Evolutionary conservation across 2,797 vertebrate genomes (phyloP).

Genomic region (Danio aesculapii): DNA sequence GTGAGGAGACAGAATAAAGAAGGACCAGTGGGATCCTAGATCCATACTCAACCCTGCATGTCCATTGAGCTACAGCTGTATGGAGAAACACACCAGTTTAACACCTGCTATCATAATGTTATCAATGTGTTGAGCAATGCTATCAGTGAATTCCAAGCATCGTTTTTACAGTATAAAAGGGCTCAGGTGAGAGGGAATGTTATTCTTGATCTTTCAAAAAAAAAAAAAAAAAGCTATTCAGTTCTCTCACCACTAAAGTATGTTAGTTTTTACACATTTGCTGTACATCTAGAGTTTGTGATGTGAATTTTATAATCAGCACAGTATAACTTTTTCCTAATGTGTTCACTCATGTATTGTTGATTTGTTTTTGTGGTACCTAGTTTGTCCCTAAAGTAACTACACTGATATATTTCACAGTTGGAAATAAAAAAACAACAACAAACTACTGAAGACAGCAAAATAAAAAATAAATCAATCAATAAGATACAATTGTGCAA

Average conservation of each 20-base stretch:
- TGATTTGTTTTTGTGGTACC: no score
- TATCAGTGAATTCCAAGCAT: conserved; percentile 14
- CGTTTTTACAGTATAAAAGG: conserved; percentile 8
- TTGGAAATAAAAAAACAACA: no score
- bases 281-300: no score
- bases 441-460: no score
- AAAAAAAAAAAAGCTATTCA: background rate
- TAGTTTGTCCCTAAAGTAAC: no score
- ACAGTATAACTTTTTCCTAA: no score
- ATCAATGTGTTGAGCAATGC: conserved; percentile 2
- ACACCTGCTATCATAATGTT: conserved; percentile 11
- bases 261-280: no score
- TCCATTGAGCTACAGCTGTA: background rate
- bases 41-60: conserved; percentile 1
- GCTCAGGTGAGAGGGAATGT: background rate
- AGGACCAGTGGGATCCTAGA: conserved; percentile 10
- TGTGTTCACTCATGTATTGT: no score
- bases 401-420: no score
- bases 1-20: conserved; percentile 29
- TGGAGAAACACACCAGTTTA: conserved; percentile 24
- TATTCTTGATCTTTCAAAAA: background rate
- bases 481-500: no score
- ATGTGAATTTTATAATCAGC: no score
- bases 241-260: background rate
- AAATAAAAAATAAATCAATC: no score